Percentiles rank a stretch among this genome's conserved stretches.
These are phyloP conservation scores for Fistularia commersonii DNA, from an alignment of 2,797 vertebrate genomes.

Conservation along the genomic window DNA sequence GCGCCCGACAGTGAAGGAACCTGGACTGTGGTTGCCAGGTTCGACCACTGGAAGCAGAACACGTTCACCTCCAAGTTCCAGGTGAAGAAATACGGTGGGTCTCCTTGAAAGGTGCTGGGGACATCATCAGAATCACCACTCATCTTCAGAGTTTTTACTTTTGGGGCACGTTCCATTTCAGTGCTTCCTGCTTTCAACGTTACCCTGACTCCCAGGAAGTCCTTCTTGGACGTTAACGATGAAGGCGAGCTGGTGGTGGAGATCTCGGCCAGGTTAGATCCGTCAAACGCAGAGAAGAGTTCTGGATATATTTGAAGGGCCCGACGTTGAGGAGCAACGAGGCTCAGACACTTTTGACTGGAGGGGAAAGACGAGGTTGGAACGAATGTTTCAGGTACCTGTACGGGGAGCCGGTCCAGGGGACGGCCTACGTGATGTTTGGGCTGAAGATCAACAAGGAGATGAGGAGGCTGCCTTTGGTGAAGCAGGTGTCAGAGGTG, in stretches of 20 bases:
- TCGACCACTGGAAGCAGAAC: constrained; percentile 69
- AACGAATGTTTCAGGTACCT: constrained; percentile 62
- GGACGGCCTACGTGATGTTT: constrained; percentile 74
- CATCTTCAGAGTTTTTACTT: background rate
- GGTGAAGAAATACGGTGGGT: constrained; percentile 75
- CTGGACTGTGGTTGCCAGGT: constrained; percentile 68
- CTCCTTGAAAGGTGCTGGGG: too few species aligned
- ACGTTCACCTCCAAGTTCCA: constrained; percentile 64
- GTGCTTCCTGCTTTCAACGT: constrained; percentile 79
- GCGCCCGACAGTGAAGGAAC: constrained; percentile 63
- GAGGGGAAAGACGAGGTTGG: too few species aligned
- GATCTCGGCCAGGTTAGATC: constrained; percentile 64
- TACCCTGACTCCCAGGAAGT: constrained; percentile 61
- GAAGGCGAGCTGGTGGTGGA: constrained; percentile 59
- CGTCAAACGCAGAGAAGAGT: too few species aligned
- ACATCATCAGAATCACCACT: background rate
- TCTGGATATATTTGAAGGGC: background rate
- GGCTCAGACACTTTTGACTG: too few species aligned
- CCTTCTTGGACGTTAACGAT: constrained; percentile 56
- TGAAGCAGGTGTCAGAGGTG: constrained; percentile 71
- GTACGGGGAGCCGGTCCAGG: constrained; percentile 67
- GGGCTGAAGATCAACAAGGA: constrained; percentile 64
- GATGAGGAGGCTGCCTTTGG: constrained; percentile 59
- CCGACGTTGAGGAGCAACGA: too few species aligned
- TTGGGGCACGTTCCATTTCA: constrained; percentile 32